Evolutionary conservation across 2,113 vertebrate genomes (phyloP).

Genomic region (Condylura cristata): DNA sequence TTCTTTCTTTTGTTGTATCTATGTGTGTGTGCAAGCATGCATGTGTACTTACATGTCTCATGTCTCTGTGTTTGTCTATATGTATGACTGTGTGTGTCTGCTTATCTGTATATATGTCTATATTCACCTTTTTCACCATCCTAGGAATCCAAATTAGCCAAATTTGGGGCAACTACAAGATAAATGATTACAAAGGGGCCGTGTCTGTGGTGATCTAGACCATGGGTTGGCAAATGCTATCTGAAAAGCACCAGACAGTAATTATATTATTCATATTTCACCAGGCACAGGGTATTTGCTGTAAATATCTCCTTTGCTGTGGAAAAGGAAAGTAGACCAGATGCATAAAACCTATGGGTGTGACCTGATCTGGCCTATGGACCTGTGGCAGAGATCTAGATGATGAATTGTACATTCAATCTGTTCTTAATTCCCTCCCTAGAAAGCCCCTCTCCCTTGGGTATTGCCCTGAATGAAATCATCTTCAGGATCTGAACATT

Average conservation of each 20-base stretch:
- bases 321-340: neutral
- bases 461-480: neutral
- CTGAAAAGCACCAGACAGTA: neutral
- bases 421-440: neutral
- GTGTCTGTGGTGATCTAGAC: neutral
- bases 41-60: neutral
- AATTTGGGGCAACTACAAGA: neutral
- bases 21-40: no score
- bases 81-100: neutral
- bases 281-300: neutral
- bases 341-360: fast-evolving
- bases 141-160: neutral
- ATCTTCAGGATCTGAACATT: neutral
- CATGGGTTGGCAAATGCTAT: neutral
- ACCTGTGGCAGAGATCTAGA: neutral
- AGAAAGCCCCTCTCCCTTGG: neutral
- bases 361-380: neutral
- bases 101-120: neutral
- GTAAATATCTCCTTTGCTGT: neutral
- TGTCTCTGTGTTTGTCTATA: neutral
- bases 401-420: neutral
- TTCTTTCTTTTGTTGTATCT: neutral
- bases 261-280: neutral
- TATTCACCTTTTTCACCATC: neutral
- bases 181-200: neutral